Evolutionary conservation across 2,888 invertebrate species (phyloP).

Genomic region (Drosophila paramelanica): DNA sequence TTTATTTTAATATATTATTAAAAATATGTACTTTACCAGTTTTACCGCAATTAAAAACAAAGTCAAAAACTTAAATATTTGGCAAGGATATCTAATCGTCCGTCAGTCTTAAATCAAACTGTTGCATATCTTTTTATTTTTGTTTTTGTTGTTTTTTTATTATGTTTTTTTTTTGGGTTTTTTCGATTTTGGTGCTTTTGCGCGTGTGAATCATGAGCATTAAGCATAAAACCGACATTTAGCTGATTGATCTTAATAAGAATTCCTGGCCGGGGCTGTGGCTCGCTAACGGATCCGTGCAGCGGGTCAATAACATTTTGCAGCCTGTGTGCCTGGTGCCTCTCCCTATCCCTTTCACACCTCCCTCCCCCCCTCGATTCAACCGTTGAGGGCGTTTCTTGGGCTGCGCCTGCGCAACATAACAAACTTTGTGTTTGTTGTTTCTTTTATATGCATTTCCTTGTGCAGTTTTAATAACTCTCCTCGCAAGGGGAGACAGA

Average conservation of each 20-base stretch:
- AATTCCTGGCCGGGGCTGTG: conserved; percentile 55
- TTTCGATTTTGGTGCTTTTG: conserved; percentile 66
- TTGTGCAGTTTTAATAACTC: conserved; percentile 70
- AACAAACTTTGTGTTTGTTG: conserved; percentile 74
- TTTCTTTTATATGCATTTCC: conserved; percentile 46
- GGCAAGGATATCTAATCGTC: conserved; percentile 31
- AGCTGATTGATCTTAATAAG: conserved; percentile 80
- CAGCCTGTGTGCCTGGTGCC: conserved; percentile 5
- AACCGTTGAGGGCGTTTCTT: conserved; percentile 62
- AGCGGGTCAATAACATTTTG: conserved; percentile 73
- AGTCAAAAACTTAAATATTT: no score
- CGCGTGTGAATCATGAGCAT: conserved; percentile 77
- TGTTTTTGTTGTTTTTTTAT: conserved; percentile 9
- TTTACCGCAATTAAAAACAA: no score
- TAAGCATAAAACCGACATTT: conserved; percentile 81
- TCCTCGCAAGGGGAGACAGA: background rate
- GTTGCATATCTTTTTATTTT: conserved; percentile 6
- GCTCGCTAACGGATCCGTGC: conserved; percentile 65
- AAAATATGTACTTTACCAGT: no score
- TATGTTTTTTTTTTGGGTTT: conserved; percentile 26
- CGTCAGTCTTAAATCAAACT: background rate
- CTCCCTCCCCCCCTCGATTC: conserved; percentile 3
- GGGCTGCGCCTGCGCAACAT: conserved; percentile 76
- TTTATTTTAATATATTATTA: no score
- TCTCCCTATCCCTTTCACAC: background rate